Base-by-base conservation (phyloP, 2,797 vertebrate species). In the Coluber constrictor region DNA sequence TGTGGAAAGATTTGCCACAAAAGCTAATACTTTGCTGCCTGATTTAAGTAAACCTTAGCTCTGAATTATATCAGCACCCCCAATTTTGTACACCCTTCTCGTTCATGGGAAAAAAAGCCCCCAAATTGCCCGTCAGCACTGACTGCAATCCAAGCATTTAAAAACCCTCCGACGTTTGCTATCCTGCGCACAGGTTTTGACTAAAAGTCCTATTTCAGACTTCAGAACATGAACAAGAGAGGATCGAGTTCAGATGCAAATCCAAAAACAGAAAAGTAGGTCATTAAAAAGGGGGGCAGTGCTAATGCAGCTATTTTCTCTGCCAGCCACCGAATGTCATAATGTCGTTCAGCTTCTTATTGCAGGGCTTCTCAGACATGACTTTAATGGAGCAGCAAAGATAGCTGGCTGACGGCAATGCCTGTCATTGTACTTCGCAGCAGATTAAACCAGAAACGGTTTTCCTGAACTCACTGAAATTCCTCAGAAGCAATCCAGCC, bases 231-330 rank as follows among this genome's bases (percentile, higher is more conserved):
- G 94, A 94, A 57, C 66, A 93, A 93, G 59, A 86, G 92, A 0
- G 18, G 94, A 92, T 91, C 74, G 61, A 90, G 55, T 93, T 89
- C 89, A 95, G 83, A 56, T 20, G 91, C 47, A n/a, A 88, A 70
- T 87, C 94, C 90, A 55, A 56, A 43, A 88, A 90, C 60, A 95
- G 92, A 95, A 95, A 95, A 95, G 0, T 70, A 91, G 94, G 61
- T 5, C 79, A 91, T 90, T 63, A 87, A 51, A 43, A 63, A 91
- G 0, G 13, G 13, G 51, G 8, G 60, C 51, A 92, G 92, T 87
- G 87, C 23, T 92, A 91, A 74, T 93, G 32, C 15, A 91, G 87
- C 90, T 87, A 60, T 93, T 94, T 83, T n/a, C 32, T n/a, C 1
- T 92, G 20, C 0, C 5, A 92, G 66, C 92, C 83, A 88, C 32